A percentile compares a stretch with the other conserved stretches of the same genome.
phyloP scores from a whole-genome alignment of 2,888 invertebrate genomes.

The Ormia ochracea region DNA sequence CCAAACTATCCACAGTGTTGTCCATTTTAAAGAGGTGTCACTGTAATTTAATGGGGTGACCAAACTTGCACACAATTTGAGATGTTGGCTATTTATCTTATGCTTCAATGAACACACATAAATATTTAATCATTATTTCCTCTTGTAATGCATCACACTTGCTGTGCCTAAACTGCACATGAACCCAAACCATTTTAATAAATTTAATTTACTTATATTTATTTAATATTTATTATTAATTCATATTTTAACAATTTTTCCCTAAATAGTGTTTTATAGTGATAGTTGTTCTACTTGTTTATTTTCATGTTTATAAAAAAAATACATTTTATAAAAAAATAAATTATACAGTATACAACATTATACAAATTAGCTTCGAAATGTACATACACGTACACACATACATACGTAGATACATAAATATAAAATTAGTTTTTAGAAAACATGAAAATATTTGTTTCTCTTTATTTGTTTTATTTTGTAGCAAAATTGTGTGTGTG shows the following conservation, averaged over 20 bases:
- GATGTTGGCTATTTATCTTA: too few species aligned
- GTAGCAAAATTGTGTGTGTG: slow-evolving; percentile 8
- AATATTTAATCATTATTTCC: too few species aligned
- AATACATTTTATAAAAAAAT: slow-evolving; percentile 37
- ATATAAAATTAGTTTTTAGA: slow-evolving; percentile 41
- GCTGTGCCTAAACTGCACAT: background rate
- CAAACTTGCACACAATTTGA: too few species aligned
- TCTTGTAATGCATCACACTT: too few species aligned
- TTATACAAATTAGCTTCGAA: slow-evolving; percentile 27
- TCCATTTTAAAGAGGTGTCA: too few species aligned
- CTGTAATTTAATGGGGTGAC: too few species aligned
- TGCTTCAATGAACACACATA: too few species aligned
- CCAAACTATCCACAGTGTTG: too few species aligned
- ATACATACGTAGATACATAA: too few species aligned
- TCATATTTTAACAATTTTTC: slow-evolving; percentile 39
- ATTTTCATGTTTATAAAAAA: slow-evolving; percentile 18
- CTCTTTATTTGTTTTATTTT: background rate
- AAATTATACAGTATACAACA: slow-evolving; percentile 40
- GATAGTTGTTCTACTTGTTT: slow-evolving; percentile 19
- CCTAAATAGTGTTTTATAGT: slow-evolving; percentile 58
- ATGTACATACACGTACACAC: too few species aligned
- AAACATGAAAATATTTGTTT: slow-evolving; percentile 35
- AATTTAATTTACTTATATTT: background rate
- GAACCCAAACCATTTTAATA: background rate
- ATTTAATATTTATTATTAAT: slow-evolving; percentile 25